Evolutionary conservation across 1,140 invertebrate species (phyloP).

Genomic region (Sarcophaga bullata): DNA sequence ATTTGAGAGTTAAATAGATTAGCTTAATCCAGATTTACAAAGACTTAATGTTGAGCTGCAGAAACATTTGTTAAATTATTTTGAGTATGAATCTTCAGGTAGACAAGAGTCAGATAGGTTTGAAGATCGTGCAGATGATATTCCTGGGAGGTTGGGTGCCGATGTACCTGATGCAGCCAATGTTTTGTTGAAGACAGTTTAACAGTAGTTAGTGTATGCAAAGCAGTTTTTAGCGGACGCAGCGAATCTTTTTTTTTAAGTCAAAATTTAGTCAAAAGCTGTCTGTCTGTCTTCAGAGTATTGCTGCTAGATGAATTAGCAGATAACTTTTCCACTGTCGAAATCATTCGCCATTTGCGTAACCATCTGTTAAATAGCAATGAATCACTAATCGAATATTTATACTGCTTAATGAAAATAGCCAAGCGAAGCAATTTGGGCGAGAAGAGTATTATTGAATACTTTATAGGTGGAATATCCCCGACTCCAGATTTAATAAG

Average conservation of each 20-base stretch:
- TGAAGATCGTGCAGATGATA: too few species aligned
- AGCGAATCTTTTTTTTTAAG: conserved; percentile 33
- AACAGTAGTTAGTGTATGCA: conserved; percentile 18
- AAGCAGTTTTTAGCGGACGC: conserved; percentile 2
- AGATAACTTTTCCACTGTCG: too few species aligned
- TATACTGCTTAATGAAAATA: conserved; percentile 20
- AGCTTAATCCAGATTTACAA: too few species aligned
- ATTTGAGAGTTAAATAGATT: too few species aligned
- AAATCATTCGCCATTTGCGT: background rate
- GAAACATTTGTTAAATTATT: too few species aligned
- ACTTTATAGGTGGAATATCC: conserved; percentile 12
- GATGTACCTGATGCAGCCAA: too few species aligned
- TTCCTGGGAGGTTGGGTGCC: too few species aligned
- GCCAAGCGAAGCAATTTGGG: background rate
- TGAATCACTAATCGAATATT: conserved; percentile 20
- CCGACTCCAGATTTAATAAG: background rate
- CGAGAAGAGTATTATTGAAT: conserved; percentile 34
- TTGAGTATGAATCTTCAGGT: too few species aligned
- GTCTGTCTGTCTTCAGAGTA: background rate
- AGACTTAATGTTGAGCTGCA: too few species aligned
- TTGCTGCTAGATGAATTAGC: background rate
- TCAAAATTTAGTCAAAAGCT: background rate
- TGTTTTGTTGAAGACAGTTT: background rate
- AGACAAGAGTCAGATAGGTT: too few species aligned
- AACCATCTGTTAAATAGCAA: background rate